A percentile compares a stretch with the other conserved stretches of the same genome.
Evolutionary conservation across 2,888 invertebrate species (phyloP).

Genomic region (Ashinkailepas kermadecensis): DNA sequence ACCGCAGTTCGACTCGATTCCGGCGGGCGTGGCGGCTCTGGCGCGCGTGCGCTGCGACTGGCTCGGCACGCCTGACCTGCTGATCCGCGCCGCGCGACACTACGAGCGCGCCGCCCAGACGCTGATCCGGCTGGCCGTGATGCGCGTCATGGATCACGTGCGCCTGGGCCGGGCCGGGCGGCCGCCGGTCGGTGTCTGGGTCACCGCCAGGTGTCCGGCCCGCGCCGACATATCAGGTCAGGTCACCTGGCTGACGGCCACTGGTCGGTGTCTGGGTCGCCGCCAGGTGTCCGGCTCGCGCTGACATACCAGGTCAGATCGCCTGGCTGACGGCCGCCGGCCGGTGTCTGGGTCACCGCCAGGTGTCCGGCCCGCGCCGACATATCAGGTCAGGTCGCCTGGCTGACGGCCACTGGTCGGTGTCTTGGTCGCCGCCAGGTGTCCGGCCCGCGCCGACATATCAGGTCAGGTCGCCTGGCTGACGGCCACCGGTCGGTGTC

Average conservation of each 20-base stretch:
- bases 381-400: constrained; percentile 34
- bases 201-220: constrained; percentile 45
- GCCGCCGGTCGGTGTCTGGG: constrained; percentile 37
- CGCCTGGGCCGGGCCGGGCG: background rate
- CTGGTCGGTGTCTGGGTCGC: constrained; percentile 41
- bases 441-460: constrained; percentile 47
- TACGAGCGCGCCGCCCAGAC: constrained; percentile 49
- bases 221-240: constrained; percentile 43
- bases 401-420: constrained; percentile 10
- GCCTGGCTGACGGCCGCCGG: background rate
- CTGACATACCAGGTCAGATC: constrained; percentile 46
- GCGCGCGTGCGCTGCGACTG: constrained; percentile 39
- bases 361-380: constrained; percentile 48
- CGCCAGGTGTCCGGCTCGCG: constrained; percentile 45
- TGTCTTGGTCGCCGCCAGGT: constrained; percentile 43
- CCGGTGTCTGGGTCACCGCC: constrained; percentile 42
- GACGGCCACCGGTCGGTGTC: constrained; percentile 40
- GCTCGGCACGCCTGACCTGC: constrained; percentile 41
- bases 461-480: background rate
- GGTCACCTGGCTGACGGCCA: constrained; percentile 38
- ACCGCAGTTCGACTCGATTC: constrained; percentile 30
- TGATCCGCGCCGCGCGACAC: constrained; percentile 49
- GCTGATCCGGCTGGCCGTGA: constrained; percentile 44
- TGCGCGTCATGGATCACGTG: background rate
- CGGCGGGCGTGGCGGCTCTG: constrained; percentile 36